These are phyloP conservation scores for Zoanthus sansibaricus DNA, from an alignment of 92 coral and sea anemone genomes.

Conservation along the genomic window DNA sequence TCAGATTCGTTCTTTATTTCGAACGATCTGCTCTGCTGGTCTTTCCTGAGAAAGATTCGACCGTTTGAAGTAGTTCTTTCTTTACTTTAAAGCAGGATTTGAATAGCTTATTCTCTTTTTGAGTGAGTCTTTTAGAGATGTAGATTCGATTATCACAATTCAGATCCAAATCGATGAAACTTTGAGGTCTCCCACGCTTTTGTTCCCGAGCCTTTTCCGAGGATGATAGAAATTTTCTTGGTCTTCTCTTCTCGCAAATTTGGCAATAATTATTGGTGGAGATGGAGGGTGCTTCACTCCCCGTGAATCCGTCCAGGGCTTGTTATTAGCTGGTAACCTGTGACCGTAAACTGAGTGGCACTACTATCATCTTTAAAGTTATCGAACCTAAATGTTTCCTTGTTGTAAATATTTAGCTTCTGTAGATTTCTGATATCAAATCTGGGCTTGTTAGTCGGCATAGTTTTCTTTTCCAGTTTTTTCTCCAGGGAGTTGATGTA, in stretches of 20 bases:
- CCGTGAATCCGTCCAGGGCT: background rate
- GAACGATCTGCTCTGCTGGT: background rate
- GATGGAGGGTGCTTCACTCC: constrained; percentile 3
- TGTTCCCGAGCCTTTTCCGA: background rate
- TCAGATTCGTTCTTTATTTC: background rate
- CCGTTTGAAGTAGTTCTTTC: background rate
- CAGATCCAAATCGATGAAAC: background rate
- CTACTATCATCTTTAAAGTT: too few species aligned
- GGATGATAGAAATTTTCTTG: background rate
- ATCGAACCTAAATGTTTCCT: too few species aligned
- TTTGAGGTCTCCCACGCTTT: background rate
- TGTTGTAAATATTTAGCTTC: too few species aligned
- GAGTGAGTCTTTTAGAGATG: background rate
- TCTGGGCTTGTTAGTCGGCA: too few species aligned
- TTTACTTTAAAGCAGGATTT: background rate
- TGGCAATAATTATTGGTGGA: background rate
- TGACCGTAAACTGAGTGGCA: too few species aligned
- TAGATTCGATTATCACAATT: background rate
- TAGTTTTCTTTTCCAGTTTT: too few species aligned
- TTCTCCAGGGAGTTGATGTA: too few species aligned
- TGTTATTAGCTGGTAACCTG: background rate
- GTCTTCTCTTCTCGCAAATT: too few species aligned
- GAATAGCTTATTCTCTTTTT: background rate
- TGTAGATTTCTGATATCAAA: too few species aligned
- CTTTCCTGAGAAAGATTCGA: background rate